Evolutionary conservation across 1,140 invertebrate genomes (phyloP), one percentile per base, ranked within the genome.

Genomic region (Coenobita brevimanus): DNA sequence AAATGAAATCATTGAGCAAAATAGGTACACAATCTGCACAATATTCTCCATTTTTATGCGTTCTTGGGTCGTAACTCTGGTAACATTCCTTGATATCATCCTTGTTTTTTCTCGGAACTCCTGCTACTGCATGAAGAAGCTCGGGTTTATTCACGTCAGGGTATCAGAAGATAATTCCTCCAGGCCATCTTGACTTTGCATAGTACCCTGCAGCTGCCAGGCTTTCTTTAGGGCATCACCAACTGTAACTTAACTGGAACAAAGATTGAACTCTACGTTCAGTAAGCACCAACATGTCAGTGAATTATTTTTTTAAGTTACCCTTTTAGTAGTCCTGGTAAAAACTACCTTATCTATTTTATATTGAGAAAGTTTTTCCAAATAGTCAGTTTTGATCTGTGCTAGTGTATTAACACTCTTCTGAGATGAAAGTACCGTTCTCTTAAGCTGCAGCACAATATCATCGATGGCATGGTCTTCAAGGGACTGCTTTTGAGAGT

Each of bases 1-100:
- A n/a, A 24, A 67, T 67, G 62, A 67, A 67, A 33, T 67, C 62
- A 67, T 67, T 10, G 4, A 67, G 62, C 62, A 67, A 67, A 33
- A 10, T 6, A 24, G 62, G 62, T 24, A 67, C 62, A 67, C 6
- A 67, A 10, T 67, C 30, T 67, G 21, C n/a, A 67, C 62, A 67
- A 8, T 8, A 4, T 67, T 67, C 62, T 67, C 4, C 30, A 24
- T n/a, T 33, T 24, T 10, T 67, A 8, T 67, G n/a, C 4, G 62
- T 24, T 6, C 62, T 67, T 67, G 62, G n/a, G 4, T 67, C n/a
- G n/a, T 10, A 67, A 33, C 30, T 24, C 8, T 67, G n/a, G 30
- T 67, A n/a, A 78, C n/a, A 27, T 50, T 78, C 62, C 30, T 67
- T 33, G 30, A 67, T 67, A 24, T n/a, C 30, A 24, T 6, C 30